A percentile compares a stretch with the other conserved stretches of the same genome.
Conservation (phyloP, 2,888 invertebrate species). For the Pandemis corylana region DNA sequence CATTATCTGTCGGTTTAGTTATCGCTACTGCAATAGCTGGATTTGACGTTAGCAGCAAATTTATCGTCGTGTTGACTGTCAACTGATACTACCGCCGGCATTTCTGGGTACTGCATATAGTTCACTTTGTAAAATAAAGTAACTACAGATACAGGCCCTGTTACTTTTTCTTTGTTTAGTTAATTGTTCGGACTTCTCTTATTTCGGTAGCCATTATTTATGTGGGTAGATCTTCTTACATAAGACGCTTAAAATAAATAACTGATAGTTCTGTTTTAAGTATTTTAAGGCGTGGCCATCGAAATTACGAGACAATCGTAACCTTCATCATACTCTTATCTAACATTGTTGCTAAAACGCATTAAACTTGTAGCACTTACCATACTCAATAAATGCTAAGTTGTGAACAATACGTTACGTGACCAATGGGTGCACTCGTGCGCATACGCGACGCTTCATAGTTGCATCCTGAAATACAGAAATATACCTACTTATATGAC, state of each 20-base stretch:
- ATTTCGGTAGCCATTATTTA: not conserved
- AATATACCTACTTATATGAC: slow-evolving; percentile 13
- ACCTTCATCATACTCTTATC: slow-evolving; percentile 23
- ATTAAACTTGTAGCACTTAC: slow-evolving; percentile 35
- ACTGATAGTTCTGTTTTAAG: not conserved
- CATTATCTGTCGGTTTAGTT: slow-evolving; percentile 33
- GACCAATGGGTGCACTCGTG: slow-evolving; percentile 28
- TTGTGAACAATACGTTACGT: slow-evolving; percentile 40
- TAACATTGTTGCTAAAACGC: slow-evolving; percentile 30
- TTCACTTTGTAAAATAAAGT: slow-evolving; percentile 5
- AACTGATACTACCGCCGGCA: slow-evolving; percentile 58
- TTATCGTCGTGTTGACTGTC: slow-evolving; percentile 75
- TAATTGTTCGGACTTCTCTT: not conserved
- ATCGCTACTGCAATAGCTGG: slow-evolving; percentile 55
- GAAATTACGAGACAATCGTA: not conserved
- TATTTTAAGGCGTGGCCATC: not conserved
- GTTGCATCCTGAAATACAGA: slow-evolving; percentile 25
- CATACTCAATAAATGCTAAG: slow-evolving; percentile 41
- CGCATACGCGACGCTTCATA: slow-evolving; percentile 16
- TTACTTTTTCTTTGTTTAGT: not conserved
- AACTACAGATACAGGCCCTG: not conserved
- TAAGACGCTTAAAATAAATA: not conserved
- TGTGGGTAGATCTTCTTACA: no score
- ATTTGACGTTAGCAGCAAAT: slow-evolving; percentile 71
- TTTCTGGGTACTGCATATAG: slow-evolving; percentile 12